Evolutionary conservation across 2,888 invertebrate genomes (phyloP).

Genomic region (Rhagonycha lutea): DNA sequence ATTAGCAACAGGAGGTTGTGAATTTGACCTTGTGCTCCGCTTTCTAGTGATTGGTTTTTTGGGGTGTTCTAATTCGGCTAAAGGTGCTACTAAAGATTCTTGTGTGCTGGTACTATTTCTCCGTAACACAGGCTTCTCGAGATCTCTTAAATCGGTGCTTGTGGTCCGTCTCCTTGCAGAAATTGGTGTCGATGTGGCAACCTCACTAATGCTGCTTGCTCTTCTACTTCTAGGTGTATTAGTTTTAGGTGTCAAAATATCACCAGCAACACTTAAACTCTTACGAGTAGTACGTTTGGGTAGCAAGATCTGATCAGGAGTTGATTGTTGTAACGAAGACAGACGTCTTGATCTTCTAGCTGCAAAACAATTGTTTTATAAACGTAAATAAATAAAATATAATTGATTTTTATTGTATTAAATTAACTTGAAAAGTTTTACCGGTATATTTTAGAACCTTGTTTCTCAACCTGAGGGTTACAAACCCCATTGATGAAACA

Average conservation of each 20-base stretch:
- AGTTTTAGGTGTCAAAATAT: background rate
- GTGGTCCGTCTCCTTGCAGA: background rate
- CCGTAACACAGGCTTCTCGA: background rate
- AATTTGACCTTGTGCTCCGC: constrained; percentile 8
- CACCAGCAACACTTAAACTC: background rate
- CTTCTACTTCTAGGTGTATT: background rate
- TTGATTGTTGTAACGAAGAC: constrained; percentile 4
- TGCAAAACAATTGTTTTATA: background rate
- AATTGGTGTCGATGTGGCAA: background rate
- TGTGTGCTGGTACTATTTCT: background rate
- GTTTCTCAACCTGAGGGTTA: too few relatives aligned
- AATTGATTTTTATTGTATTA: too few relatives aligned
- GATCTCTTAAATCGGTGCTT: background rate
- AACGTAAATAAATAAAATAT: too few relatives aligned
- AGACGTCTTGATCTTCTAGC: constrained; percentile 9
- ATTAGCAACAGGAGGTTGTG: background rate
- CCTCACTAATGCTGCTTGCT: background rate
- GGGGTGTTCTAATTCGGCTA: background rate
- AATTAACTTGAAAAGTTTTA: too few relatives aligned
- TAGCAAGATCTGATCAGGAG: background rate
- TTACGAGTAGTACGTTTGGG: background rate
- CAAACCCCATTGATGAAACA: too few relatives aligned
- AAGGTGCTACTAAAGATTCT: background rate
- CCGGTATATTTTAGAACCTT: too few relatives aligned
- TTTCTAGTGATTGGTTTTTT: background rate